Evolutionary conservation across 1,140 invertebrate species (phyloP).

Genomic region (Danaus plexippus): DNA sequence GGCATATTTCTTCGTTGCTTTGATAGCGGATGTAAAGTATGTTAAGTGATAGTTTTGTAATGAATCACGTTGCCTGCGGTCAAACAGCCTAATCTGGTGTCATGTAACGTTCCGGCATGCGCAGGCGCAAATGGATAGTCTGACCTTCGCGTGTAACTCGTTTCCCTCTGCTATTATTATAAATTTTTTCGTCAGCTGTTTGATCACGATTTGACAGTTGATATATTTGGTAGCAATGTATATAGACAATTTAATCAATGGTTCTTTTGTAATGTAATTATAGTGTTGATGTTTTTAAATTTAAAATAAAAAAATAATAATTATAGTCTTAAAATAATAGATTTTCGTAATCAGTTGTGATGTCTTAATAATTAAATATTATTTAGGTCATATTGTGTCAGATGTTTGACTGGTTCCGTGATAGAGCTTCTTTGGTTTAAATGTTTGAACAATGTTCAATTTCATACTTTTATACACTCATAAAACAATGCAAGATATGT

Average conservation of each 20-base stretch:
- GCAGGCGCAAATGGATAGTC: conserved; percentile 12
- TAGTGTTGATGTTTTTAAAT: conserved; percentile 2
- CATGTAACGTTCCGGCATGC: conserved; percentile 23
- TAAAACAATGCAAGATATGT: too few species aligned
- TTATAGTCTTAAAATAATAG: neutral
- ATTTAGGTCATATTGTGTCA: too few species aligned
- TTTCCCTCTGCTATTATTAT: conserved; percentile 15
- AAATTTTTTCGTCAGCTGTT: conserved; percentile 18
- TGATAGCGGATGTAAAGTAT: too few species aligned
- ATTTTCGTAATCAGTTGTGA: neutral
- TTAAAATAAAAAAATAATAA: neutral
- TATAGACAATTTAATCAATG: conserved; percentile 2
- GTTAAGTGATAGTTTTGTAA: conserved; percentile 21
- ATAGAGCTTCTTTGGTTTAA: too few species aligned
- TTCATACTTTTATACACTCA: too few species aligned
- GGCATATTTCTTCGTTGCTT: too few species aligned
- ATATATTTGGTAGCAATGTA: conserved; percentile 4
- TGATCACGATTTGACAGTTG: conserved; percentile 2
- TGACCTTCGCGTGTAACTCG: conserved; percentile 25
- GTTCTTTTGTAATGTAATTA: neutral
- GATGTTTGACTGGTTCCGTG: too few species aligned
- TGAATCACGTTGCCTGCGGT: conserved; percentile 23
- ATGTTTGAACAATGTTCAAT: too few species aligned
- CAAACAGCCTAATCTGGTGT: conserved; percentile 17
- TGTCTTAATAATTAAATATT: neutral